phyloP scores from a whole-genome alignment of 2,113 vertebrate genomes.

The Andinoacara biseriatus region DNA sequence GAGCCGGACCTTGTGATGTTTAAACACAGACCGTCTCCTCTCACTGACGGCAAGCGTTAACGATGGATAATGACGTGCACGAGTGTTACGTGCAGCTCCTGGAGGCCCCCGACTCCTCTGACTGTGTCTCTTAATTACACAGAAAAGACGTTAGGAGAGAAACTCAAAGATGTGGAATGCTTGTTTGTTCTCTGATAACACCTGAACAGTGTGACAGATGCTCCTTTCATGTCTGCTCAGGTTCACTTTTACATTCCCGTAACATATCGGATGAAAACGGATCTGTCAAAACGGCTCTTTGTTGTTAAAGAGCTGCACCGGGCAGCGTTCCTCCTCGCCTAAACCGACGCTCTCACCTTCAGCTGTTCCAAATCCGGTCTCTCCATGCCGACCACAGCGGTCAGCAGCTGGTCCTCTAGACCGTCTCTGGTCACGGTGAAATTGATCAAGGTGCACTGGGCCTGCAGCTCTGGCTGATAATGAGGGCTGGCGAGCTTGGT shows the following conservation, averaged over 20 bases:
- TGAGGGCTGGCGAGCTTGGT: constrained; percentile 95
- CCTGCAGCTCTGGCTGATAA: constrained; percentile 95
- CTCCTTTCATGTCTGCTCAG: constrained; percentile 32
- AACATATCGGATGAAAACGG: background rate
- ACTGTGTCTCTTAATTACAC: constrained; percentile 56
- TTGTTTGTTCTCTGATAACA: constrained; percentile 48
- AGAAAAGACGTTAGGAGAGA: constrained; percentile 6
- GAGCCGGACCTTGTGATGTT: constrained; percentile 51
- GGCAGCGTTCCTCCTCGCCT: background rate
- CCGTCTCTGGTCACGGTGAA: constrained; percentile 92
- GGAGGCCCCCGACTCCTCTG: constrained; percentile 20
- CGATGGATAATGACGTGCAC: constrained; percentile 41
- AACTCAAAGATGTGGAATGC: background rate
- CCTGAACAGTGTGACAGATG: constrained; percentile 19
- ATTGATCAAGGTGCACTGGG: constrained; percentile 95
- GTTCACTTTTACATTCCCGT: constrained; percentile 7
- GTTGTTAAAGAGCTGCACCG: background rate
- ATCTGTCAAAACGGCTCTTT: background rate
- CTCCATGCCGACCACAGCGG: constrained; percentile 90
- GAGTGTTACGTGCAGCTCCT: background rate
- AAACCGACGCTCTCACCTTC: constrained; percentile 81
- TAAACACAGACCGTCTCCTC: constrained; percentile 29
- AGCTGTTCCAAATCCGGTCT: constrained; percentile 93
- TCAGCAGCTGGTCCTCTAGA: constrained; percentile 94
- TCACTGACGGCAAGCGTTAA: constrained; percentile 13